phyloP scores from a whole-genome alignment of 1,140 invertebrate species.

The Vanessa atalanta region DNA sequence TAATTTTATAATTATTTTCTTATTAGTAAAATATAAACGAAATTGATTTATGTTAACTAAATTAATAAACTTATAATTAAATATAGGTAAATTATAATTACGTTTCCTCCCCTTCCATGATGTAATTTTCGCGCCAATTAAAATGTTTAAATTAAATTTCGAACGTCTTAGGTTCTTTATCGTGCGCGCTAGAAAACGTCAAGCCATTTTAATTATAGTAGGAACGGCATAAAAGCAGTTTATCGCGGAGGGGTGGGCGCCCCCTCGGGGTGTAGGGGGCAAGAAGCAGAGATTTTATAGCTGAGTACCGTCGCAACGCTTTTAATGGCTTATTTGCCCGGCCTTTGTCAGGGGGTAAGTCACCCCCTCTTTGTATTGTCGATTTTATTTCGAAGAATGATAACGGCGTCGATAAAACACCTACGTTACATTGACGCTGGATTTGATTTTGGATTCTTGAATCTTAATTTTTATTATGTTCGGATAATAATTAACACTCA shows the following conservation, averaged over 20 bases:
- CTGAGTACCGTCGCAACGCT: conserved; percentile 69
- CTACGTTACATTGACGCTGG: conserved; percentile 17
- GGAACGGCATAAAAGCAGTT: conserved; percentile 75
- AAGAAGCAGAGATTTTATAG: conserved; percentile 79
- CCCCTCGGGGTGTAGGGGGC: conserved; percentile 42
- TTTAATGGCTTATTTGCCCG: conserved; percentile 76
- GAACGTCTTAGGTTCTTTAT: conserved; percentile 57
- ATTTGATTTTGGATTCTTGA: conserved; percentile 5
- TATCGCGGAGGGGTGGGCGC: conserved; percentile 55
- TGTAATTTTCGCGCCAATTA: conserved; percentile 38
- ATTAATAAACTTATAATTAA: conserved; percentile 1
- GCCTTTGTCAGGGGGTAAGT: conserved; percentile 66
- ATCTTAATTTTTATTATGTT: background rate
- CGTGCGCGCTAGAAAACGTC: conserved; percentile 62
- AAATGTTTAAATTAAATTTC: conserved; percentile 52
- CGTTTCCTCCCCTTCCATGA: conserved; percentile 14
- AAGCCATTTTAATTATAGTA: conserved; percentile 78
- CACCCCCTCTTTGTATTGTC: conserved; percentile 63
- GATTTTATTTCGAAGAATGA: conserved; percentile 66
- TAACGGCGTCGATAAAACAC: conserved; percentile 45
- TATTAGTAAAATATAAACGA: background rate
- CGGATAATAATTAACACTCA: too few species aligned
- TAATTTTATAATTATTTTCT: background rate
- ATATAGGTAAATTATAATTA: conserved; percentile 4
- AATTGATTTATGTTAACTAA: background rate